phyloP scores from a whole-genome alignment of 2,797 vertebrate genomes.

The Hapalemur alaotrensis region DNA sequence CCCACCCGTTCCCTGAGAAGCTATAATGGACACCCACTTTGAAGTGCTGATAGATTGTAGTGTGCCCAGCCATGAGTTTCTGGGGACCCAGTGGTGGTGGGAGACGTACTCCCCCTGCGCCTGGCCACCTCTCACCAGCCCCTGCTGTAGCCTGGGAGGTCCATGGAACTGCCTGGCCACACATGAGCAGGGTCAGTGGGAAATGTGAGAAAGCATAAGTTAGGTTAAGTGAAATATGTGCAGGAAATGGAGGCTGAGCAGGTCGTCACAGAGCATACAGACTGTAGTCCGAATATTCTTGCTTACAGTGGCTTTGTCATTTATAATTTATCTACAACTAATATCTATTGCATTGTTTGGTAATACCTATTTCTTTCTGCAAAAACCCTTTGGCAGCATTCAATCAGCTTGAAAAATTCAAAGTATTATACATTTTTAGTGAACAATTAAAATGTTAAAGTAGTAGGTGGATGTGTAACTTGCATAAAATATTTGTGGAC shows the following conservation, averaged over 20 bases:
- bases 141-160: neutral
- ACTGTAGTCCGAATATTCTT: neutral
- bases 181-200: neutral
- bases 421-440: neutral
- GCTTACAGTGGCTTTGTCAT: neutral
- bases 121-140: neutral
- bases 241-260: neutral
- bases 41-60: neutral
- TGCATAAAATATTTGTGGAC: neutral
- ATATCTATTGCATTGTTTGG: neutral
- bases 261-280: accelerated
- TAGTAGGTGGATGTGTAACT: neutral
- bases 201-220: neutral
- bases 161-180: neutral
- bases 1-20: neutral
- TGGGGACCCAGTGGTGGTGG: neutral
- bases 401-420: conserved; percentile 5
- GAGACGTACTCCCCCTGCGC: too few species aligned
- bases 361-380: neutral
- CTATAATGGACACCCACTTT: neutral
- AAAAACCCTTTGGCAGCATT: neutral
- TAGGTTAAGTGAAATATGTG: neutral
- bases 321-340: neutral
- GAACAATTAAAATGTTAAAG: neutral
- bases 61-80: neutral